These are phyloP conservation scores for Cyaniris semiargus DNA, from an alignment of 2,888 invertebrate genomes.

Conservation along the genomic window DNA sequence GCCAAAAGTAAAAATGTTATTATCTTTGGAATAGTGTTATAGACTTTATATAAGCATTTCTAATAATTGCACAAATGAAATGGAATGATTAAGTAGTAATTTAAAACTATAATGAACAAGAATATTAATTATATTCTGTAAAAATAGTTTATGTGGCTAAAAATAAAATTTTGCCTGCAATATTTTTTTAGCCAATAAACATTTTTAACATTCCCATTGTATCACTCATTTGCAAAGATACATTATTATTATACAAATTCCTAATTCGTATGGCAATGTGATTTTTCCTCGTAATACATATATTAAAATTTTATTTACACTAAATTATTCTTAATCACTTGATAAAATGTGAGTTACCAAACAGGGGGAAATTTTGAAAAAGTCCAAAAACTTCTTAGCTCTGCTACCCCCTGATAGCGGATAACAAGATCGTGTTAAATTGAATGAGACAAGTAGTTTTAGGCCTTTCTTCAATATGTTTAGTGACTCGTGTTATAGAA, in stretches of 20 bases:
- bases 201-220: not conserved
- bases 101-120: too few species aligned
- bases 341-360: not conserved
- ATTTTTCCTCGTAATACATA: not conserved
- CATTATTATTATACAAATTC: not conserved
- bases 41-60: not conserved
- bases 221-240: not conserved
- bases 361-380: not conserved
- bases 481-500: too few species aligned
- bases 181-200: too few species aligned
- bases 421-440: too few species aligned
- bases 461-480: too few species aligned
- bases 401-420: too few species aligned
- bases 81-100: not conserved
- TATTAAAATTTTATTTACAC: slow-evolving; percentile 3
- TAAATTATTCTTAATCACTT: not conserved
- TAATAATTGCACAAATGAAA: not conserved
- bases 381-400: not conserved
- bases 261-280: not conserved
- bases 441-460: too few species aligned
- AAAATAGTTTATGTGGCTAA: too few species aligned
- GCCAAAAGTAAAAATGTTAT: not conserved
- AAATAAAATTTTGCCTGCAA: too few species aligned
- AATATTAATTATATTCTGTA: too few species aligned
- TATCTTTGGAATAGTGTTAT: not conserved